These are phyloP conservation scores for Eutrigla gurnardus DNA, from an alignment of 2,797 vertebrate genomes.

Conservation along the genomic window DNA sequence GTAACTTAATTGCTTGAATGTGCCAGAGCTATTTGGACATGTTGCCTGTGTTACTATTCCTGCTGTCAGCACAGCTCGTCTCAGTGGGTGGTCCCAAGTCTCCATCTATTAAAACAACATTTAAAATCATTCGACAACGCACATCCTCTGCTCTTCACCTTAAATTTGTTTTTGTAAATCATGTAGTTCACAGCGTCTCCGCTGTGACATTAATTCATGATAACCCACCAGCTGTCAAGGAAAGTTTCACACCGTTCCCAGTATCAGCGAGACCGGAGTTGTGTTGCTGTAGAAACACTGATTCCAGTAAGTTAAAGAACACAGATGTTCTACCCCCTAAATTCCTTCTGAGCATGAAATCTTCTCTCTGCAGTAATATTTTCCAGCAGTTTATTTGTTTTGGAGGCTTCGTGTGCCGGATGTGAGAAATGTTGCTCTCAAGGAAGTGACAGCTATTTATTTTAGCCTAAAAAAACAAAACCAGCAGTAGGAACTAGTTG, in stretches of 20 bases:
- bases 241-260: constrained; percentile 73
- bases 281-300: constrained; percentile 74
- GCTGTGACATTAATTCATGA: constrained; percentile 60
- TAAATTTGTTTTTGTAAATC: constrained; percentile 5
- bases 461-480: background rate
- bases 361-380: constrained; percentile 18
- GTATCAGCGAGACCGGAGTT: constrained; percentile 50
- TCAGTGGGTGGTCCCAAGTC: constrained; percentile 18
- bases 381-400: constrained; percentile 8
- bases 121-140: constrained; percentile 15
- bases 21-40: constrained; percentile 48
- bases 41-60: constrained; percentile 57
- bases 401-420: background rate
- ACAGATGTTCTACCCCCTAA: constrained; percentile 41
- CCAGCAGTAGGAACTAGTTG: constrained; percentile 8
- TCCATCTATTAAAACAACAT: constrained; percentile 20
- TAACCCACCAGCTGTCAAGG: constrained; percentile 68
- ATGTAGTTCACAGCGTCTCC: constrained; percentile 19
- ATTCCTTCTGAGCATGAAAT: constrained; percentile 39
- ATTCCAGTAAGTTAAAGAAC: constrained; percentile 60
- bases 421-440: background rate
- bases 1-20: constrained; percentile 47
- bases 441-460: constrained; percentile 6
- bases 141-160: background rate
- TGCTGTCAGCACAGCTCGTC: constrained; percentile 34